Conservation (phyloP, 92 coral and sea anemone genomes). For the Palythoa heliodiscus region DNA sequence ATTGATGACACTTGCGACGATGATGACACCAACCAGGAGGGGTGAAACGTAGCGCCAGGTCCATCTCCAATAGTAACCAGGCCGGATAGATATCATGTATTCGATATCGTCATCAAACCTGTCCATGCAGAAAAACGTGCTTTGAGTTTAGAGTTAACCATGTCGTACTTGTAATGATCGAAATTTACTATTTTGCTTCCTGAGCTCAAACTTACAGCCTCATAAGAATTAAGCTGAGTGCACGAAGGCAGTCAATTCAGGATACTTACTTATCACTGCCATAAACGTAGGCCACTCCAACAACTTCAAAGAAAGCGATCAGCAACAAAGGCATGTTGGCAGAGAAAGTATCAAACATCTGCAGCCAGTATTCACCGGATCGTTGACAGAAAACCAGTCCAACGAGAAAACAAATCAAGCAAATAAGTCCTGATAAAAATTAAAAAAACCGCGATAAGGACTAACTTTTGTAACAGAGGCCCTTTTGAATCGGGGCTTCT, state of each 20-base stretch:
- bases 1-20: constrained; percentile 75
- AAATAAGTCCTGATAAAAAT: constrained; percentile 56
- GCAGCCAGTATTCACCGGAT: constrained; percentile 96
- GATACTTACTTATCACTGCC: constrained; percentile 73
- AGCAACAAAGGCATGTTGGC: constrained; percentile 75
- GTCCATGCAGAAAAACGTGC: neutral
- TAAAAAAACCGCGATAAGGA: neutral
- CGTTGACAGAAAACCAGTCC: constrained; percentile 85
- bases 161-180: no score
- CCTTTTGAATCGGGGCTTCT: no score
- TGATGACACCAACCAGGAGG: constrained; percentile 66
- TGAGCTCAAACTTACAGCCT: no score
- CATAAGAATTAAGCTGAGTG: no score
- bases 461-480: no score
- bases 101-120: constrained; percentile 89
- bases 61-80: constrained; percentile 86
- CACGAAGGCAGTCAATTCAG: neutral
- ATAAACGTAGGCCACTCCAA: constrained; percentile 79
- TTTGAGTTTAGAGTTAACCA: neutral
- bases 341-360: constrained; percentile 83
- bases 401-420: constrained; percentile 59
- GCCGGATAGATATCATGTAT: constrained; percentile 82
- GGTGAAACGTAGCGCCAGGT: constrained; percentile 85
- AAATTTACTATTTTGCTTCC: no score
- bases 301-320: constrained; percentile 76